Evolutionary conservation across 2,113 vertebrate genomes (phyloP).

Genomic region (Ciconia boyciana): DNA sequence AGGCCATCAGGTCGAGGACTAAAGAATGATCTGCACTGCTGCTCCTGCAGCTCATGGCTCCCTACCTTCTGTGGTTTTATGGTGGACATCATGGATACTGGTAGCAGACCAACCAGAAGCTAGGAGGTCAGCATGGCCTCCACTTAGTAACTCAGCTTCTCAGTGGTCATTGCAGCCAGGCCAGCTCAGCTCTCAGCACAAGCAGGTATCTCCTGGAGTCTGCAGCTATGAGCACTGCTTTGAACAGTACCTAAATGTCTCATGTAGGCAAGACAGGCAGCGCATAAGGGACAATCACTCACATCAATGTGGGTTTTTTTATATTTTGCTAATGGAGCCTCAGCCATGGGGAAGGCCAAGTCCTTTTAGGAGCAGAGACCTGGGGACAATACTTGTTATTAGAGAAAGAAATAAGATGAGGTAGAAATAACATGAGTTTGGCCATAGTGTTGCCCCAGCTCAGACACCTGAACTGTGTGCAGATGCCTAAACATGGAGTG

Average conservation of each 20-base stretch:
- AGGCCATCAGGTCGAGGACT: not conserved
- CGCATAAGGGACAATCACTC: not conserved
- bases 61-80: not conserved
- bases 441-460: not conserved
- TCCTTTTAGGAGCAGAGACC: not conserved
- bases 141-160: not conserved
- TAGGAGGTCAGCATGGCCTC: not conserved
- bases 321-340: not conserved
- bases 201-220: not conserved
- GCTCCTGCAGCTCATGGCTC: not conserved
- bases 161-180: not conserved
- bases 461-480: not conserved
- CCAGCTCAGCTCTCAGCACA: not conserved
- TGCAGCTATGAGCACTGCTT: not conserved
- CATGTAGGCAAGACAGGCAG: not conserved
- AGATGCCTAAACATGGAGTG: not conserved
- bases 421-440: not conserved
- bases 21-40: not conserved
- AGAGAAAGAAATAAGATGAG: not conserved
- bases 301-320: not conserved
- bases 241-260: not conserved
- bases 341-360: not conserved
- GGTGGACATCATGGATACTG: not conserved
- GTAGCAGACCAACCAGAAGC: not conserved
- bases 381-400: not conserved